Conservation (phyloP, 2,888 invertebrate genomes). For the Pyrrhosoma nymphula region DNA sequence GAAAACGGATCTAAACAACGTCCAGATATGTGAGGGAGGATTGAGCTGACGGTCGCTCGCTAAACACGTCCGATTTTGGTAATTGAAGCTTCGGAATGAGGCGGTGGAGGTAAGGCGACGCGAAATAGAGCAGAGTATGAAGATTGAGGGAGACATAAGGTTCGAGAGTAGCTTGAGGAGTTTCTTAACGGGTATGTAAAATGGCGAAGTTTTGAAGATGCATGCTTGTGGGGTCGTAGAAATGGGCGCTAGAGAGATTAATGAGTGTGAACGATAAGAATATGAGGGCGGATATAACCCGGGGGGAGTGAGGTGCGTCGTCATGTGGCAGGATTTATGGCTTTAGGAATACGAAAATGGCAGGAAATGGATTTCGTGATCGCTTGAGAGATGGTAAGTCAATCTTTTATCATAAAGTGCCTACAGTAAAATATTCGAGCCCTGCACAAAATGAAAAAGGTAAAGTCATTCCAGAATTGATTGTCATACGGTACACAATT, state of each 20-base stretch:
- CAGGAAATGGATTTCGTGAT: background rate
- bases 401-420: constrained; percentile 32
- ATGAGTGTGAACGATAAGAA: background rate
- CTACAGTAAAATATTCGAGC: background rate
- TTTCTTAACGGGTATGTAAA: background rate
- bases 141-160: background rate
- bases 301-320: background rate
- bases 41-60: background rate
- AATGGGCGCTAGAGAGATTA: background rate
- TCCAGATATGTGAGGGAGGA: background rate
- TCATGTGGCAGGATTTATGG: background rate
- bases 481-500: background rate
- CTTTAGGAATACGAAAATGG: background rate
- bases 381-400: constrained; percentile 33
- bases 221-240: background rate
- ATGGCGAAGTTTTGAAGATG: background rate
- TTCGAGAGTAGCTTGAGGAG: background rate
- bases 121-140: background rate
- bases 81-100: background rate
- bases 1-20: background rate
- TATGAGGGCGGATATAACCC: background rate
- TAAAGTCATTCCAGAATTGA: background rate
- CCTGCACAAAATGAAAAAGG: background rate
- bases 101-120: background rate
- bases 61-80: background rate